Conservation (phyloP, 2,888 invertebrate species). For the Trissonchulus latispiculum region DNA sequence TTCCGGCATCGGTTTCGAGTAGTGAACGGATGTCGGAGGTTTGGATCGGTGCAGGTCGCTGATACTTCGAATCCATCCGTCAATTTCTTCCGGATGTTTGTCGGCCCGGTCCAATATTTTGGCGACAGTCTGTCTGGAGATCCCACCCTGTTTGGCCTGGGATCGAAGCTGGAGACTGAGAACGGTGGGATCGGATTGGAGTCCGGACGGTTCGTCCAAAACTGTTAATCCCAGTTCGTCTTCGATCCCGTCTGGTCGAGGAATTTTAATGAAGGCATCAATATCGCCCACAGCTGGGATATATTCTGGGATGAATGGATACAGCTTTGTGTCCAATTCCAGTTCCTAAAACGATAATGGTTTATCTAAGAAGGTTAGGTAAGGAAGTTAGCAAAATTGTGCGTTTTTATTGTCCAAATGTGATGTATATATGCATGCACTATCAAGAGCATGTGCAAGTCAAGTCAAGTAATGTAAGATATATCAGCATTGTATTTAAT, state of each 20-base stretch:
- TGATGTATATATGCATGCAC: too few relatives aligned
- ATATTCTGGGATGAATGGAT: conserved; percentile 90
- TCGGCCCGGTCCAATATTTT: conserved; percentile 73
- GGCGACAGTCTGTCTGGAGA: conserved; percentile 48
- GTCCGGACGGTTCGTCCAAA: conserved; percentile 87
- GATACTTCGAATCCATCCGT: conserved; percentile 92
- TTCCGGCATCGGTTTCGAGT: conserved; percentile 75
- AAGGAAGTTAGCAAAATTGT: too few relatives aligned
- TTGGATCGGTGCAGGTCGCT: conserved; percentile 80
- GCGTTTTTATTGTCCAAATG: too few relatives aligned
- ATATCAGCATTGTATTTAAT: too few relatives aligned
- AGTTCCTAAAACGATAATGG: conserved; percentile 64
- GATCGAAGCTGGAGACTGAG: conserved; percentile 76
- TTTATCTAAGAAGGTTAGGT: too few relatives aligned
- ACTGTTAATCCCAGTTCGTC: conserved; percentile 48
- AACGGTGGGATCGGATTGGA: conserved; percentile 84
- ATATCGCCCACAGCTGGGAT: conserved; percentile 97
- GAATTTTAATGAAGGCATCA: conserved; percentile 83
- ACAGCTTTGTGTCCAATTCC: conserved; percentile 74
- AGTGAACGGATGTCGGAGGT: conserved; percentile 70
- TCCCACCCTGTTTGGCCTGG: conserved; percentile 57
- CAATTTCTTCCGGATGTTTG: conserved; percentile 65
- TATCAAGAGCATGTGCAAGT: too few relatives aligned
- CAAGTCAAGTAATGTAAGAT: too few relatives aligned
- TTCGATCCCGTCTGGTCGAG: conserved; percentile 59